Percentiles rank a stretch among this genome's conserved stretches.
Evolutionary conservation across 2,113 vertebrate genomes (phyloP).

Genomic region (Chrysemys picta): DNA sequence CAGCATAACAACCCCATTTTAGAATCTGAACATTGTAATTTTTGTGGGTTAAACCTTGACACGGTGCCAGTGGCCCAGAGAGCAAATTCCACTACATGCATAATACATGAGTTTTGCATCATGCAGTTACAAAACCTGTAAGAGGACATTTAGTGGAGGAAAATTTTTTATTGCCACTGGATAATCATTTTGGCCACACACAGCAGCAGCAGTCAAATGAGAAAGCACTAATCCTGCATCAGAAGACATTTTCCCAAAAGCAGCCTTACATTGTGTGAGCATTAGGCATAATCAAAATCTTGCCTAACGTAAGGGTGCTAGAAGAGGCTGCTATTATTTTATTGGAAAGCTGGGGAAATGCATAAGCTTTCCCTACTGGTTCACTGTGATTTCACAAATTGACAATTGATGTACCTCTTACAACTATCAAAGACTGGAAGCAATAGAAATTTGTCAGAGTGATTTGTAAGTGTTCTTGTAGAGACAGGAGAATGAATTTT

Average conservation of each 20-base stretch:
- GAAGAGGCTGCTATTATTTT: neutral
- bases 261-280: fast-evolving
- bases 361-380: neutral
- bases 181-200: fast-evolving
- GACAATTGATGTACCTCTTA: neutral
- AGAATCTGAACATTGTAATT: neutral
- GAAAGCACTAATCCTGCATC: neutral
- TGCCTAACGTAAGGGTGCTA: neutral
- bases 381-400: neutral
- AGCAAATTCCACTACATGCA: fast-evolving
- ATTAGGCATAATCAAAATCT: neutral
- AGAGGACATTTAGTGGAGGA: neutral
- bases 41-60: neutral
- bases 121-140: neutral
- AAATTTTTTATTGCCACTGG: neutral
- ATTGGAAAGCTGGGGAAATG: fast-evolving
- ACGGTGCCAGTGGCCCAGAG: neutral
- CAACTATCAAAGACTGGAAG: fast-evolving
- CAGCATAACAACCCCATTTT: neutral
- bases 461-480: neutral
- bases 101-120: fast-evolving
- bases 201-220: neutral
- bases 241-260: fast-evolving
- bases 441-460: neutral
- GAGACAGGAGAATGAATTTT: neutral